A percentile compares a stretch with the other conserved stretches of the same genome.
These are phyloP conservation scores for Bothrops jararaca DNA, from an alignment of 2,113 vertebrate genomes.

Conservation along the genomic window DNA sequence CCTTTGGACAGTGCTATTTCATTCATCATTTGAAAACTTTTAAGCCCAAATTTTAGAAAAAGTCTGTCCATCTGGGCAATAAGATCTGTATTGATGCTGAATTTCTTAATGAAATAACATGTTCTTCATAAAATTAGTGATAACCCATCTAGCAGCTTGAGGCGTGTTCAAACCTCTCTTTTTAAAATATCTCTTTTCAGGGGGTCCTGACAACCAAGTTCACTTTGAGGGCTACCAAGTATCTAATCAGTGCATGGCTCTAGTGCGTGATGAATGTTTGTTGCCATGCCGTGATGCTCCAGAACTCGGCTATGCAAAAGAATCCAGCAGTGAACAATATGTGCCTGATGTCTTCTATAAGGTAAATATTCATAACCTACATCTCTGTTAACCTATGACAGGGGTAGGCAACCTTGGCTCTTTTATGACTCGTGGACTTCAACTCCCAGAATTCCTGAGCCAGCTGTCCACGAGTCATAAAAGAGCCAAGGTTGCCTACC, in stretches of 20 bases:
- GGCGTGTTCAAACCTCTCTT: rapidly evolving
- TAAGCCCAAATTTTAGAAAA: background rate
- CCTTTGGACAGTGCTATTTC: background rate
- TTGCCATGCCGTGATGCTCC: constrained; percentile 91
- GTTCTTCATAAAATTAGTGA: background rate
- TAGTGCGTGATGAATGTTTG: constrained; percentile 93
- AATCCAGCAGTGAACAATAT: constrained; percentile 97
- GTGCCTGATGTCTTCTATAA: constrained; percentile 97
- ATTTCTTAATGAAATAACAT: background rate
- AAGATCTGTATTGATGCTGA: background rate
- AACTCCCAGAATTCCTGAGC: too few relatives aligned
- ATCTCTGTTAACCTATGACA: background rate
- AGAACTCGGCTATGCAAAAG: constrained; percentile 93
- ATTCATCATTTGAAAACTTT: background rate
- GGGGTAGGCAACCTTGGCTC: too few relatives aligned
- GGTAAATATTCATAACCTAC: constrained; percentile 66
- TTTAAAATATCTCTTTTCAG: constrained; percentile 62
- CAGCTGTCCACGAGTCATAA: too few relatives aligned
- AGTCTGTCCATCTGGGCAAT: background rate
- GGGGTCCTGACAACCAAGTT: constrained; percentile 97
- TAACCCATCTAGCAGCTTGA: background rate
- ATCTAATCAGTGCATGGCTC: constrained; percentile 98
- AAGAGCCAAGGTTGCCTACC: too few relatives aligned
- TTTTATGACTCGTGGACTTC: too few relatives aligned
- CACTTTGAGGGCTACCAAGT: constrained; percentile 99